phyloP scores from a whole-genome alignment of 2,888 invertebrate species.

The Listrodromus nycthemerus region DNA sequence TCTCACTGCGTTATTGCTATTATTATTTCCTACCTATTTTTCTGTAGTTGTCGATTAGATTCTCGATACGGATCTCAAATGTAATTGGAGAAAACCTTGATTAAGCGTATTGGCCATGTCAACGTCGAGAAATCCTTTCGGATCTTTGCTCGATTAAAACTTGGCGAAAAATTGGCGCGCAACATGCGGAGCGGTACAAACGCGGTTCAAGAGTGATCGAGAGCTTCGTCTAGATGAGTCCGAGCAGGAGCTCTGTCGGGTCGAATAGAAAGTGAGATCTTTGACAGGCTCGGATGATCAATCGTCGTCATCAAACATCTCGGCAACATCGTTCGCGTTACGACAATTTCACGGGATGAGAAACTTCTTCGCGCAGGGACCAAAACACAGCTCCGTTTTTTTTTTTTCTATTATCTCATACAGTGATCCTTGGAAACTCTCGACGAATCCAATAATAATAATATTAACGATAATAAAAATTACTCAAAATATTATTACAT shows the following conservation, averaged over 20 bases:
- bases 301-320: slow-evolving; percentile 68
- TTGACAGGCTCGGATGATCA: slow-evolving; percentile 62
- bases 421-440: slow-evolving; percentile 40
- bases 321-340: slow-evolving; percentile 58
- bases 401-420: slow-evolving; percentile 56
- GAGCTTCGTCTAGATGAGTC: slow-evolving; percentile 9
- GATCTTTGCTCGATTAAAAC: neutral
- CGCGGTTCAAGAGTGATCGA: slow-evolving; percentile 20
- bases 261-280: slow-evolving; percentile 3
- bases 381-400: slow-evolving; percentile 52
- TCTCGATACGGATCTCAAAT: too few species aligned
- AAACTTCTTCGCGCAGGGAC: neutral
- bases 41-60: too few species aligned
- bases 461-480: too few species aligned
- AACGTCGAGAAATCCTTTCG: neutral
- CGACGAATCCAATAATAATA: neutral
- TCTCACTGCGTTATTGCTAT: too few species aligned
- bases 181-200: neutral
- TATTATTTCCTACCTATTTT: too few species aligned
- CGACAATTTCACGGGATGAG: neutral
- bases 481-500: too few species aligned
- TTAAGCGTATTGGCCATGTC: too few species aligned
- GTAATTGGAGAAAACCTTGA: too few species aligned
- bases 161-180: neutral
- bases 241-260: slow-evolving; percentile 18